Conservation (phyloP, 2,888 invertebrate species). For the Pemphredon lugubris region DNA sequence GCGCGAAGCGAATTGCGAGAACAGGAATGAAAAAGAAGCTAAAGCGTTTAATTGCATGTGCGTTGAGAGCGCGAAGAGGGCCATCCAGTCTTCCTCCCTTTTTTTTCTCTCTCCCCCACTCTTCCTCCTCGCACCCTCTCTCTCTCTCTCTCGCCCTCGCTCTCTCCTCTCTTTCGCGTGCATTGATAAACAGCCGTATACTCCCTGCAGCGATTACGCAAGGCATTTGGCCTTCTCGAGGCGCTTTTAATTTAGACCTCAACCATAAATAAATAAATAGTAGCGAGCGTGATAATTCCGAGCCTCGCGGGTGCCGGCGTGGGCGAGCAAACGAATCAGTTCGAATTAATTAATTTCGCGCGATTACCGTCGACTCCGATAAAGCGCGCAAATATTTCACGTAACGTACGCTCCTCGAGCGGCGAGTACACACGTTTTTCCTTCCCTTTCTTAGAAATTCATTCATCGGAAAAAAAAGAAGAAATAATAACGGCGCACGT, state of each 20-base stretch:
- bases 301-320: no score
- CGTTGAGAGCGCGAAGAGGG: conserved; percentile 52
- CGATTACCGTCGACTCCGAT: conserved; percentile 45
- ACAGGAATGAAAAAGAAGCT: conserved; percentile 11
- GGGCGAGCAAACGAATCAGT: neutral
- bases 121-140: no score
- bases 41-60: conserved; percentile 57
- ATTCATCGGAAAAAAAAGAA: conserved; percentile 13
- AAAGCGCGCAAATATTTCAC: conserved; percentile 44
- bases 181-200: conserved; percentile 68
- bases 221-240: conserved; percentile 67
- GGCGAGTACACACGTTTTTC: neutral
- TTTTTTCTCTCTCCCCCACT: conserved; percentile 9
- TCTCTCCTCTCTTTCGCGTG: conserved; percentile 51
- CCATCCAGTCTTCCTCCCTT: conserved; percentile 48
- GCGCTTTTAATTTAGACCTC: conserved; percentile 73
- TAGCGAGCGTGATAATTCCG: conserved; percentile 62
- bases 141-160: conserved; percentile 13
- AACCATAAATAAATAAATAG: conserved; percentile 75
- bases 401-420: conserved; percentile 1
- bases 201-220: conserved; percentile 69
- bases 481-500: no score
- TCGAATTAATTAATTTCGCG: conserved; percentile 49
- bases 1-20: neutral
- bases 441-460: neutral